Evolutionary conservation across 1,140 invertebrate species (phyloP), one percentile per base, ranked within the genome.

Genomic region (Hylaeus anthracinus): DNA sequence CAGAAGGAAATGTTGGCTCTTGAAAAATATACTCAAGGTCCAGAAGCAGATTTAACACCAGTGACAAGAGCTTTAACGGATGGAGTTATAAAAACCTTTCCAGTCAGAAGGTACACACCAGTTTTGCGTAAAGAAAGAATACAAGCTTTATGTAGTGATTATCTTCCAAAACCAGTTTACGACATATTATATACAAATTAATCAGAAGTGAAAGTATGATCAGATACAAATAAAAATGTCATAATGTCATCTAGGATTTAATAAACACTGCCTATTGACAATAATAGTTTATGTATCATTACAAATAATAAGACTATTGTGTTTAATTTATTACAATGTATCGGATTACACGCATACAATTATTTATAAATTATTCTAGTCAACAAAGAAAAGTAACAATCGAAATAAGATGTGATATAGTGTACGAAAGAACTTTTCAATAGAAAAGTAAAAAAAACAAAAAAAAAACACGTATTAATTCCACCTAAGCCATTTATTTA

Each of bases 41-140:
- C 94, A 81, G 95, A 96, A 85, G 95, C 95, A 48, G 96, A 97
- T 91, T 93, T 97, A 84, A 95, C 95, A 67, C 95, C 95, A 39
- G 96, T 97, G 43, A 94, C 96, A 12, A 94, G 95, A 71, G 95
- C 96, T 15, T 91, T 97, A 58, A 95, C 95, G 51, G 96, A 97
- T 89, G 95, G 96, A 65, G 95, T 97, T n/a, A 94, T 95, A 37
- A 95, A 96, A 87, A 97, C 97, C 70, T 97, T 97, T 94, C 97
- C 97, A 58, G 94, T 97, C 92, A 93, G 94, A 56, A 95, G 96
- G 89, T 97, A 97, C 92, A 97, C 96, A 0, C 96, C 97, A 1
- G 96, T 97, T 1, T 96, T 96, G 0, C 94, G 95, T 45, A 92
- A 94, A 55, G 97, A 97, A 91, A 96, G 96, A 90, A 90, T 97